Evolutionary conservation across 1,140 invertebrate genomes (phyloP).

Genomic region (Tetramorium alpestre): DNA sequence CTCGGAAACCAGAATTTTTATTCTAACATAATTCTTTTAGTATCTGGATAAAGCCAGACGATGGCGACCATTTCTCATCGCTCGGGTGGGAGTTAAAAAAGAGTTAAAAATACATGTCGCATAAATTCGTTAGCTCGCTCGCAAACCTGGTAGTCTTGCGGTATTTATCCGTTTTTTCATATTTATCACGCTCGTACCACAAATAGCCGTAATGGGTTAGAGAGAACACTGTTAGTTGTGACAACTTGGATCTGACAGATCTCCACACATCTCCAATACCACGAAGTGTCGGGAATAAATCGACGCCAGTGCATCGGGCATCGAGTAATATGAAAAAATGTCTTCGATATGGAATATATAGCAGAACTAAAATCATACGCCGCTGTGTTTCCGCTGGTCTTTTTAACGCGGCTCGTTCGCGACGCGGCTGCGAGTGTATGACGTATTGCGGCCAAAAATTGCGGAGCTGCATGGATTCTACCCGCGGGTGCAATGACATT

Average conservation of each 20-base stretch:
- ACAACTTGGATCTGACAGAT: conserved; percentile 43
- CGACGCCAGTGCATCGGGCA: not conserved
- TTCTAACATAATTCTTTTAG: conserved; percentile 39
- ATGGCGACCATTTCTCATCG: conserved; percentile 42
- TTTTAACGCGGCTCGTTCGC: conserved; percentile 36
- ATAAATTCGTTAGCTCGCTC: conserved; percentile 51
- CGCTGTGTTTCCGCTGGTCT: not conserved
- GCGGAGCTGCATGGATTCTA: not conserved
- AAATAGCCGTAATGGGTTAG: conserved; percentile 26
- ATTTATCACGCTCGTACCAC: conserved; percentile 23
- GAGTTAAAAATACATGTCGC: conserved; percentile 42
- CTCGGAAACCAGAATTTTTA: conserved; percentile 28
- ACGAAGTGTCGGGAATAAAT: conserved; percentile 26
- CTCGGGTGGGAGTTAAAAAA: conserved; percentile 19
- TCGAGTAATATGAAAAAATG: conserved; percentile 33
- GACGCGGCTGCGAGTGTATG: conserved; percentile 23
- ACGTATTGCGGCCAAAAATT: conserved; percentile 58
- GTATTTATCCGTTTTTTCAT: conserved; percentile 39
- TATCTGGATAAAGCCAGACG: conserved; percentile 12
- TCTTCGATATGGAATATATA: conserved; percentile 46
- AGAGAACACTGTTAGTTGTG: not conserved
- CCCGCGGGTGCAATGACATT: conserved; percentile 45
- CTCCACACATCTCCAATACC: not conserved
- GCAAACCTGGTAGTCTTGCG: not conserved
- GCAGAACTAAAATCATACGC: conserved; percentile 32